Conservation (phyloP, 2,113 vertebrate species). For the Ariopsis seemanni region DNA sequence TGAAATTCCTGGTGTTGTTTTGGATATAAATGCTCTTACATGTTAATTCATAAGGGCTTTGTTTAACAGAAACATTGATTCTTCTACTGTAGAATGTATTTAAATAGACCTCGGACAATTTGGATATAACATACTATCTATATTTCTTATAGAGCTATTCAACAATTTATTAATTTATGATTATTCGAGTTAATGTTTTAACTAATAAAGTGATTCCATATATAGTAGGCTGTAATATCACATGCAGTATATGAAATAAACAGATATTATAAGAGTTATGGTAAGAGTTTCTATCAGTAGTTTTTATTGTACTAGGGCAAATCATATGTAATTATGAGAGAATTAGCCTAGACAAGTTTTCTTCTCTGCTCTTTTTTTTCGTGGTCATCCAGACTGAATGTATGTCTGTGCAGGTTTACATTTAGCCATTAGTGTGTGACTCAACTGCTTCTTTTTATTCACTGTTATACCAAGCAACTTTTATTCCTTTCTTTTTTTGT, state of each 20-base stretch:
- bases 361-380: background rate
- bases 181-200: slow-evolving; percentile 27
- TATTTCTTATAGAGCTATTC: slow-evolving; percentile 15
- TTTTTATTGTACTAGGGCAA: slow-evolving; percentile 18
- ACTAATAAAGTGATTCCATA: slow-evolving; percentile 31
- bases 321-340: background rate
- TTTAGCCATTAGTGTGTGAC: background rate
- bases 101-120: slow-evolving; percentile 13
- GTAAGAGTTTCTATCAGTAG: slow-evolving; percentile 16
- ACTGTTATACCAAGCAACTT: background rate
- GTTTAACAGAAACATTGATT: slow-evolving; percentile 20
- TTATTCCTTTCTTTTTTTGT: background rate
- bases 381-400: background rate
- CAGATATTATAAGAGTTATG: background rate
- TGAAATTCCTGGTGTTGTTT: slow-evolving; percentile 2
- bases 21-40: background rate
- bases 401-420: slow-evolving; percentile 1
- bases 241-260: slow-evolving; percentile 34
- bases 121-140: background rate
- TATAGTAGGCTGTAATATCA: slow-evolving; percentile 25
- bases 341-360: background rate
- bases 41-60: slow-evolving; percentile 9
- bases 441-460: background rate
- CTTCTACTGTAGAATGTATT: slow-evolving; percentile 29
- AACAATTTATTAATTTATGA: background rate